These are phyloP conservation scores for Entelurus aequoreus DNA, from an alignment of 2,113 vertebrate species.

Conservation along the genomic window DNA sequence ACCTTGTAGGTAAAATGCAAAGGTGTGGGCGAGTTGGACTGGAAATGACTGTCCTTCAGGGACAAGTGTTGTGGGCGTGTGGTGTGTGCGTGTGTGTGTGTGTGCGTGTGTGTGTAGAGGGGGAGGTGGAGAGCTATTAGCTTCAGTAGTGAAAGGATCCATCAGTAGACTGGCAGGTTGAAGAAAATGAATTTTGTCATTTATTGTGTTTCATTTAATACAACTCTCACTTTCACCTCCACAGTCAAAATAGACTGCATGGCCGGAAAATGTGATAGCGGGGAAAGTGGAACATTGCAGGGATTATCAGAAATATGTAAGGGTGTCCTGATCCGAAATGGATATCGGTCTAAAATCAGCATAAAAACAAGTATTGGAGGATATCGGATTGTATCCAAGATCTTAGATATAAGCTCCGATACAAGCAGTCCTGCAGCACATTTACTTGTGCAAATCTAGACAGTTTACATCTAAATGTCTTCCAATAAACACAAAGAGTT, in stretches of 20 bases:
- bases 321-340: too few relatives aligned
- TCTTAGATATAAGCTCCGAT: too few relatives aligned
- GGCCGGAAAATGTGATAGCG: slow-evolving; percentile 41
- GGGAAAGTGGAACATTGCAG: not conserved
- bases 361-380: too few relatives aligned
- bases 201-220: slow-evolving; percentile 46
- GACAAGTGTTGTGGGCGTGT: slow-evolving; percentile 42
- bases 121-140: slow-evolving; percentile 47
- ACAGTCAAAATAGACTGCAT: slow-evolving; percentile 56
- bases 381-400: too few relatives aligned
- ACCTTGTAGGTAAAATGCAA: slow-evolving; percentile 57
- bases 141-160: slow-evolving; percentile 59
- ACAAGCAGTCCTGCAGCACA: too few relatives aligned
- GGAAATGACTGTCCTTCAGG: slow-evolving; percentile 63
- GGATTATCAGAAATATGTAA: not conserved
- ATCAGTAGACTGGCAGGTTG: slow-evolving; percentile 53
- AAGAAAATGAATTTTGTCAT: slow-evolving; percentile 42
- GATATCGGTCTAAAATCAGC: too few relatives aligned
- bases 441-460: too few relatives aligned
- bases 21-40: slow-evolving; percentile 54
- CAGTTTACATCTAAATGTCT: too few relatives aligned
- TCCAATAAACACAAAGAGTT: too few relatives aligned
- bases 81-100: slow-evolving; percentile 22
- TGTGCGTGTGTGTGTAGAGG: slow-evolving; percentile 25
- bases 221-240: slow-evolving; percentile 31